Conservation (phyloP, 2,797 vertebrate species). For the Sebastes hopkinsi region DNA sequence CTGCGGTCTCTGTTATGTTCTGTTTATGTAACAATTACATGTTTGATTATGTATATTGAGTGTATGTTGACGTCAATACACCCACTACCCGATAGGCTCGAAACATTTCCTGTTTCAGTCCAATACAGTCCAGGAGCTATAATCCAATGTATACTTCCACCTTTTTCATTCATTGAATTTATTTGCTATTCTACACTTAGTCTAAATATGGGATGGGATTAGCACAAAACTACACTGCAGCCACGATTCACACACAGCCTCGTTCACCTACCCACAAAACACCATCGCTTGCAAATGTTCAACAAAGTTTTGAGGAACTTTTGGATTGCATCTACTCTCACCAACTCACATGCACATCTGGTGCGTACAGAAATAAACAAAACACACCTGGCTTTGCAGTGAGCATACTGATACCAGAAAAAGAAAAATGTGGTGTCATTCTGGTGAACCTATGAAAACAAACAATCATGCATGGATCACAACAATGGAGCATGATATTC, state of each 20-base stretch:
- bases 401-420: background rate
- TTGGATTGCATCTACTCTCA: background rate
- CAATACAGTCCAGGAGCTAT: background rate
- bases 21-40: background rate
- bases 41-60: too few species aligned
- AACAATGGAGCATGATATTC: constrained; percentile 11
- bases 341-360: background rate
- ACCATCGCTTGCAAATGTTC: background rate
- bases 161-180: background rate
- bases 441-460: background rate
- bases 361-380: background rate
- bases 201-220: background rate
- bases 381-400: background rate
- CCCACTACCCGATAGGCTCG: background rate
- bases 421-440: background rate
- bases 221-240: background rate
- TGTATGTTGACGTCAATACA: background rate
- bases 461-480: background rate
- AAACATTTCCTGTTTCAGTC: background rate
- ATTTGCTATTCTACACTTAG: background rate
- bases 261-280: background rate
- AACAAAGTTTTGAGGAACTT: background rate
- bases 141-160: background rate
- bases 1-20: background rate
- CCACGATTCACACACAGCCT: background rate